These are phyloP conservation scores for Cheilosia scutellata DNA, from an alignment of 2,888 invertebrate species.

Conservation along the genomic window DNA sequence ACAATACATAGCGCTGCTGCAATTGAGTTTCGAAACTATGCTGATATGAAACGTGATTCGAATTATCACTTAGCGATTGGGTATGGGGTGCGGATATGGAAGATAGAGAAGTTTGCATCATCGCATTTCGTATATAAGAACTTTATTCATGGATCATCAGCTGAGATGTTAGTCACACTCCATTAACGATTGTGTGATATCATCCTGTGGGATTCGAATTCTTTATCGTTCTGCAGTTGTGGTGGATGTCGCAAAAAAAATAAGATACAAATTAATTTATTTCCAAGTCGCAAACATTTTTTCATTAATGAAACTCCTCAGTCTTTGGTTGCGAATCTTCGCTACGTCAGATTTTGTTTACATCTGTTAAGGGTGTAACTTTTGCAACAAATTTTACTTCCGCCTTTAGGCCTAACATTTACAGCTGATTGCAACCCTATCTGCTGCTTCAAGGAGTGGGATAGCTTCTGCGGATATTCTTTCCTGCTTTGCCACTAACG, in stretches of 20 bases:
- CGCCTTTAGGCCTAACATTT: no score
- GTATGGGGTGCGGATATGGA: neutral
- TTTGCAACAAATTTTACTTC: no score
- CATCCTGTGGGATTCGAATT: constrained; percentile 11
- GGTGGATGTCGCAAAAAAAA: neutral
- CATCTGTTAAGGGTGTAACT: no score
- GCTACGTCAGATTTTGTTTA: no score
- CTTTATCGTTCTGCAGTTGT: neutral
- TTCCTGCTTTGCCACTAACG: no score
- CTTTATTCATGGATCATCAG: neutral
- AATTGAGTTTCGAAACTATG: constrained; percentile 47
- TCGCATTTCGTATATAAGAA: neutral
- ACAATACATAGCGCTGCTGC: constrained; percentile 9
- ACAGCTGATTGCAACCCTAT: no score
- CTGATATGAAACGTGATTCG: constrained; percentile 58
- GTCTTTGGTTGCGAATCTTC: no score
- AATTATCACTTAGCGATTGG: constrained; percentile 54
- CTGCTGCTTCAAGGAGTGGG: no score
- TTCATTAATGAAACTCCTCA: no score
- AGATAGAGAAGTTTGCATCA: constrained; percentile 11
- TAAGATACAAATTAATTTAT: neutral
- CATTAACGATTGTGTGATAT: constrained; percentile 12
- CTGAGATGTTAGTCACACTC: constrained; percentile 2
- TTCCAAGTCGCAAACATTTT: neutral
- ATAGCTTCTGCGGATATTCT: no score